A percentile compares a stretch with the other conserved stretches of the same genome.
phyloP scores from a whole-genome alignment of 2,888 invertebrate species.

The Melieria crassipennis region DNA sequence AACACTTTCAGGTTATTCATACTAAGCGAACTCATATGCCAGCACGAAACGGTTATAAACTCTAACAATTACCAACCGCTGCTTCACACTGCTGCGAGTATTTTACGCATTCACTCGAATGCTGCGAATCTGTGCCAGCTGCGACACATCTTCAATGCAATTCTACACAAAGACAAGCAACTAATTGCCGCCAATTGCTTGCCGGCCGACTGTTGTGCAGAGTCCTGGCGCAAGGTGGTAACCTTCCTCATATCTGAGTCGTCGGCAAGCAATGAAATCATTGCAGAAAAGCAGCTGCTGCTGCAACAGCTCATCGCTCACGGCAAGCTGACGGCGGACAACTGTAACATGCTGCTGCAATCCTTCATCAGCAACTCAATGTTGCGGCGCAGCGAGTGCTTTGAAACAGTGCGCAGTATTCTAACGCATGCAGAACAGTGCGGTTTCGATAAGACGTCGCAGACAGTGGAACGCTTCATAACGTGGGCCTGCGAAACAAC shows the following conservation, averaged over 20 bases:
- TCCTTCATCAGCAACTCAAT: conserved; percentile 50
- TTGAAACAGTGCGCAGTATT: conserved; percentile 54
- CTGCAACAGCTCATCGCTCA: conserved; percentile 51
- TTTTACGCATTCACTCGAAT: conserved; percentile 50
- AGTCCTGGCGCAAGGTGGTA: conserved; percentile 50
- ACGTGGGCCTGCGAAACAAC: conserved; percentile 53
- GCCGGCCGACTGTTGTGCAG: conserved; percentile 34
- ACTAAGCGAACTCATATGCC: conserved; percentile 51
- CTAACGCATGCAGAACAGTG: conserved; percentile 50
- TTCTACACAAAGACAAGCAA: conserved; percentile 49
- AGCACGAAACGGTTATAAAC: conserved; percentile 49
- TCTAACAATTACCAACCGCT: conserved; percentile 52
- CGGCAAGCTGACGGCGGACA: conserved; percentile 47
- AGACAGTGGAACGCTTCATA: conserved; percentile 49
- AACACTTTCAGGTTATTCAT: conserved; percentile 53
- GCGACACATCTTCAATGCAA: conserved; percentile 46
- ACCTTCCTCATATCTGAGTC: conserved; percentile 53
- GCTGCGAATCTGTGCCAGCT: conserved; percentile 49
- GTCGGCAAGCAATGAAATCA: conserved; percentile 47
- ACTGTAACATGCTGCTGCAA: conserved; percentile 50
- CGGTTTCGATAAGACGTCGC: conserved; percentile 54
- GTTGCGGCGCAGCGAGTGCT: conserved; percentile 57
- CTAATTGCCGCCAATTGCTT: conserved; percentile 40
- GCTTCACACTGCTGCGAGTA: conserved; percentile 43
- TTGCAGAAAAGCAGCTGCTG: conserved; percentile 55